Conservation (phyloP, 2,888 invertebrate genomes). For the Cataglyphis rosenhaueri region DNA sequence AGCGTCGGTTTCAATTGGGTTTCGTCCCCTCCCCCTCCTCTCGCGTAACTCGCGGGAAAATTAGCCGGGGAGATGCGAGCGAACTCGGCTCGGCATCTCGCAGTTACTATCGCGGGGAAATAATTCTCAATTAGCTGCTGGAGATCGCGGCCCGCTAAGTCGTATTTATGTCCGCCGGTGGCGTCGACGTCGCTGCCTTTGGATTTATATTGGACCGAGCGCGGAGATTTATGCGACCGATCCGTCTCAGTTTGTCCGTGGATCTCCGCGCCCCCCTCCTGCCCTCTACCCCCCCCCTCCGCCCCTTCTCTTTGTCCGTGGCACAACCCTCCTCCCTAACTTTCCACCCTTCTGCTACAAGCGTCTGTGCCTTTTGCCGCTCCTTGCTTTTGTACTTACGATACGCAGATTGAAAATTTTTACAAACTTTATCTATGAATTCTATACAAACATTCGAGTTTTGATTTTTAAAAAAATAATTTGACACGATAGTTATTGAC, state of each 20-base stretch:
- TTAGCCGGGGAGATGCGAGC: conserved; percentile 64
- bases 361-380: conserved; percentile 23
- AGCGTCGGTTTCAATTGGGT: conserved; percentile 62
- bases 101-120: conserved; percentile 75
- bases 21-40: conserved; percentile 44
- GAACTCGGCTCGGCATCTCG: conserved; percentile 24
- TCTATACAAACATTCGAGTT: neutral
- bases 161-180: conserved; percentile 83
- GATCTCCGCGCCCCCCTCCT: conserved; percentile 64
- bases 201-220: conserved; percentile 82
- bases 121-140: conserved; percentile 85
- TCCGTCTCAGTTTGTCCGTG: conserved; percentile 84
- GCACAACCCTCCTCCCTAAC: conserved; percentile 11
- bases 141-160: conserved; percentile 78
- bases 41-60: conserved; percentile 67
- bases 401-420: neutral
- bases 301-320: conserved; percentile 45
- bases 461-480: neutral
- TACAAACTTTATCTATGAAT: neutral
- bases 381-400: conserved; percentile 10
- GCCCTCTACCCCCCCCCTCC: neutral
- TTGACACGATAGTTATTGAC: neutral
- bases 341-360: conserved; percentile 4
- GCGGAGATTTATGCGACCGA: conserved; percentile 84
- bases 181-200: conserved; percentile 56